Base-by-base conservation (phyloP, 2,888 invertebrate species). In the Dolichopus griseipennis region DNA sequence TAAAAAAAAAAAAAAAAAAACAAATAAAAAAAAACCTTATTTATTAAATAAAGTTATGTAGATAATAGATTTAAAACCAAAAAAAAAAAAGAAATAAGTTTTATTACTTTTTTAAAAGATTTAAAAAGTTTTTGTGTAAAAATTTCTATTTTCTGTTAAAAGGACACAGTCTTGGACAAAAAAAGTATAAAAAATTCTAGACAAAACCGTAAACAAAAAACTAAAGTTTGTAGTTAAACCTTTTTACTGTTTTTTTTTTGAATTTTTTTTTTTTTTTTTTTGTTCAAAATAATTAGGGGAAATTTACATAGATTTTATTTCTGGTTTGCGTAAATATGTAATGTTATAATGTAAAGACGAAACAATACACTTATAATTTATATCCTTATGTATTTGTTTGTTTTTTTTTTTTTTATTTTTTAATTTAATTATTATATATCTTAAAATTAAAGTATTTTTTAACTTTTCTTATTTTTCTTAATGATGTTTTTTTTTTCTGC, bases 361-460 rank as follows among this genome's bases (percentile, higher is more conserved):
- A 76, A 79, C 75, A 78, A 76, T 77, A 78, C 78, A 79, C 79
- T 77, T 77, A 78, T 75, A 78, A 77, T 79, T 77, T 69, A 66
- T 41, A 70, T 71, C 72, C 73, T 72, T 73, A 71, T 68, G 69
- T 71, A 72, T 73, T 71, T 69, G 68, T 73, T 71, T 69, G 68
- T 68, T 68, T 68, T 70, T 70, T 34, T 67, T 34, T 70, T 62
- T 52, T 22, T 67, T 63, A 67, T 68, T 73, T 69, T 75, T 63
- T 68, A 64, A 37, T 65, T 70, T 68, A 67, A 69, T 72, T 71
- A 69, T 66, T 70, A 69, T 72, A 71, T 33, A 34, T 27, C 68
- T 68, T 68, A 68, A 68, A 66, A 68, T 66, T 68, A 68, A 68
- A 68, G 66, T 66, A 61, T 76, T 68, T 72, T 73, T 70, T 70